Base-by-base conservation (phyloP, 2,888 invertebrate genomes). In the Brenthis hecate region DNA sequence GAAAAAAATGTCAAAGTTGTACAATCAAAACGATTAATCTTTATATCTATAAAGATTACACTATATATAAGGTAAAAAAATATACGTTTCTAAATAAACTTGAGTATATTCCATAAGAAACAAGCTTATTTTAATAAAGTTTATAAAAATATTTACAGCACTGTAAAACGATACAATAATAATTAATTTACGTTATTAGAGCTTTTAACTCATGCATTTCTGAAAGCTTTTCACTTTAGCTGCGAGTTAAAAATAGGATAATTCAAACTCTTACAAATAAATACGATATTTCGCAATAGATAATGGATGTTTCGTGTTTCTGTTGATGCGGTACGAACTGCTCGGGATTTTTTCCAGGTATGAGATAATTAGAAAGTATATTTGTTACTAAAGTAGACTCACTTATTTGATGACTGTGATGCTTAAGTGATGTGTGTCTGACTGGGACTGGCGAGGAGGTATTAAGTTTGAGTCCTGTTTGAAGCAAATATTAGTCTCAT, bases 251-350 rank as follows among this genome's bases (percentile, higher is more conserved):
- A 70, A 68, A 71, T 70, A 66, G 68, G 58, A 66, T 66, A 55
- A 68, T 66, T 68, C n/a, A 69, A 67, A 66, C 47, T 51, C 43
- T 64, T 72, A 69, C 55, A 48, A 68, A 66, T 67, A 65, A 19
- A 69, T 66, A 65, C 58, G 63, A 65, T 66, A 67, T 70, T 64
- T 68, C 68, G 66, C 61, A 55, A n/a, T 69, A 67, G 72, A 65
- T 75, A 75, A 75, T 75, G 75, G 75, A 72, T 56, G 62, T 74
- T 70, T 67, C 73, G 58, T 73, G 74, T 75, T 68, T 65, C 66
- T 60, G 72, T 60, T 69, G 62, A 69, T 36, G 65, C 61, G 68
- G 65, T 72, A 67, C 68, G 64, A 68, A 64, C 68, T 66, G 64
- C 47, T 63, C 53, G 56, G 51, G 54, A 60, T 71, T 64, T 69